These are phyloP conservation scores for Pediacus dermestoides DNA, from an alignment of 2,888 invertebrate species.

Conservation along the genomic window DNA sequence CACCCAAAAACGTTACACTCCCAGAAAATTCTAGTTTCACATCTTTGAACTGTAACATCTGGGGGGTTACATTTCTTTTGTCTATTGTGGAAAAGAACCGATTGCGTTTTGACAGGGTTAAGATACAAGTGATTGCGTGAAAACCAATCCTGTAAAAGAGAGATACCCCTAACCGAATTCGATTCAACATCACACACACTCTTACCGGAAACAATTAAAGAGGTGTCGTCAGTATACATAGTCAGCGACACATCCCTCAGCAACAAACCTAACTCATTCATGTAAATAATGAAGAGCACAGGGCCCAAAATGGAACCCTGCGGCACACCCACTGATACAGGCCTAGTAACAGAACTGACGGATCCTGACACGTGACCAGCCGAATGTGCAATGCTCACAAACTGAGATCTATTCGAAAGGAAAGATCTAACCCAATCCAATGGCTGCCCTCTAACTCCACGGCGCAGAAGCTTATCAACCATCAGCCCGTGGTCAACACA, in stretches of 20 bases:
- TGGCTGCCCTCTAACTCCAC: background rate
- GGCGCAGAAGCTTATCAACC: background rate
- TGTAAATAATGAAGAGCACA: background rate
- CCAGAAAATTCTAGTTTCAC: too few relatives aligned
- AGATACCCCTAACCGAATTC: too few relatives aligned
- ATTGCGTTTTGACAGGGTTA: too few relatives aligned
- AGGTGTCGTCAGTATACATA: constrained; percentile 1
- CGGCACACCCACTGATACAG: background rate
- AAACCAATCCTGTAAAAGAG: too few relatives aligned
- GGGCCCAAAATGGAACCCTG: constrained; percentile 1
- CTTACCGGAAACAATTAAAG: background rate
- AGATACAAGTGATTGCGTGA: too few relatives aligned
- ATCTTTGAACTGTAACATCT: too few relatives aligned
- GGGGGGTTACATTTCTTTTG: too few relatives aligned
- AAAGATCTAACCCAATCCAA: background rate
- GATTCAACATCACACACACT: too few relatives aligned
- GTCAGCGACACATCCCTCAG: background rate
- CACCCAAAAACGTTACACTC: too few relatives aligned
- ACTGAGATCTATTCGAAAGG: background rate
- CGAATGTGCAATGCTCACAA: background rate
- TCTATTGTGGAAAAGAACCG: too few relatives aligned
- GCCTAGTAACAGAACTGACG: background rate
- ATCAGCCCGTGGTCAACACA: background rate
- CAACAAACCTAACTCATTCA: too few relatives aligned
- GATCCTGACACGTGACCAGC: background rate